Conservation (phyloP, 2,797 vertebrate species). For the Esox masquinongy region DNA sequence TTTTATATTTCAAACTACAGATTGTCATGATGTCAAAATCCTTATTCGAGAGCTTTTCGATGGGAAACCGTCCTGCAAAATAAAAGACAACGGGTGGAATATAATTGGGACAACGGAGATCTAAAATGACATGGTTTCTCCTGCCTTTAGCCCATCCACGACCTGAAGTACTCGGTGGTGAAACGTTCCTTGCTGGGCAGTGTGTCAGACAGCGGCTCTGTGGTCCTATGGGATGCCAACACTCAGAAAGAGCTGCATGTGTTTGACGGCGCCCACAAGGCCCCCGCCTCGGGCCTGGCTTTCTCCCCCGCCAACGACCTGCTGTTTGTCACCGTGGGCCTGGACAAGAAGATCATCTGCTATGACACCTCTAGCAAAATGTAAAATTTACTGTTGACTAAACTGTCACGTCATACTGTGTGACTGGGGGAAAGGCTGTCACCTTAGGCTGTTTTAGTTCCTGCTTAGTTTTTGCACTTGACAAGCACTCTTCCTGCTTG, state of each 20-base stretch:
- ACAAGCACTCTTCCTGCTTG: neutral
- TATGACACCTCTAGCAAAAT: slow-evolving; percentile 95
- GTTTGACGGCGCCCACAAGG: slow-evolving; percentile 90
- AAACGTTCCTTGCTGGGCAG: slow-evolving; percentile 91
- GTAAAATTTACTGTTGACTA: slow-evolving; percentile 67
- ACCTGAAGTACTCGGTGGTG: slow-evolving; percentile 86
- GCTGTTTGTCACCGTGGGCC: slow-evolving; percentile 89
- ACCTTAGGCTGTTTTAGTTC: neutral
- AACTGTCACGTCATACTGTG: neutral
- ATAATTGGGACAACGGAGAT: too few relatives aligned
- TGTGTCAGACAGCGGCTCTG: slow-evolving; percentile 88
- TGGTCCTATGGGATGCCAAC: slow-evolving; percentile 94
- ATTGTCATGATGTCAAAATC: too few relatives aligned
- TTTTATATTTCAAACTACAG: too few relatives aligned
- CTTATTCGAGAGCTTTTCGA: too few relatives aligned
- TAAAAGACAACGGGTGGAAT: too few relatives aligned
- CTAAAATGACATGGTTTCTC: slow-evolving; percentile 3
- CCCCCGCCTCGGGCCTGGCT: slow-evolving; percentile 87
- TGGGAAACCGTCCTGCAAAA: too few relatives aligned
- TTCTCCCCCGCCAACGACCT: slow-evolving; percentile 95
- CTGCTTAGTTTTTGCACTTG: neutral
- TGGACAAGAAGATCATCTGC: slow-evolving; percentile 97
- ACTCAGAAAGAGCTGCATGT: slow-evolving; percentile 85
- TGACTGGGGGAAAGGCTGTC: neutral
- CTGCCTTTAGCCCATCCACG: slow-evolving; percentile 83